Conservation (phyloP, 2,797 vertebrate species). For the Propithecus deckenii region DNA sequence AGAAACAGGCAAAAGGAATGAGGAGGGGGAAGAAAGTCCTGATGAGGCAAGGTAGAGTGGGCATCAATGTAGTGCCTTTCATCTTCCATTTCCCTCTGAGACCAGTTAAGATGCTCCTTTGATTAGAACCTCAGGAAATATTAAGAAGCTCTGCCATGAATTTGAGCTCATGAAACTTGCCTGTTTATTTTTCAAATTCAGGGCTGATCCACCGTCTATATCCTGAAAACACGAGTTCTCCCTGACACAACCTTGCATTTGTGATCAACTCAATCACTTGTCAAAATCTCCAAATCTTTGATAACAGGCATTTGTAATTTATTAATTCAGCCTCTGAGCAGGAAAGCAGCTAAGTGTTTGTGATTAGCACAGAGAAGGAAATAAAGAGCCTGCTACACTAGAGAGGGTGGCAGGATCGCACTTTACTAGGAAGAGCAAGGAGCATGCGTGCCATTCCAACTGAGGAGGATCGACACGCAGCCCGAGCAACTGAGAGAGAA, state of each 20-base stretch:
- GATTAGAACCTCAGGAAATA: conserved; percentile 86
- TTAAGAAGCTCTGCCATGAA: conserved; percentile 83
- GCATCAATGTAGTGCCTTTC: conserved; percentile 83
- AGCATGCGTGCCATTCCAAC: background rate
- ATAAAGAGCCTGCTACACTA: background rate
- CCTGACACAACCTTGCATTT: conserved; percentile 67
- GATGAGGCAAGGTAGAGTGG: conserved; percentile 80
- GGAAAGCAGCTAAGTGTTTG: conserved; percentile 39
- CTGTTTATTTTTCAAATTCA: conserved; percentile 77
- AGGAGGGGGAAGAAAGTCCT: conserved; percentile 4
- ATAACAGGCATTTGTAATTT: conserved; percentile 65
- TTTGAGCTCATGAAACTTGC: conserved; percentile 82
- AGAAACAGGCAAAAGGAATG: conserved; percentile 69
- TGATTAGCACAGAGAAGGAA: conserved; percentile 58
- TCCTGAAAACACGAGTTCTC: conserved; percentile 67
- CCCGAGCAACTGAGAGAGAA: accelerated
- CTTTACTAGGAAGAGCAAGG: background rate
- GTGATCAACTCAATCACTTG: conserved; percentile 79
- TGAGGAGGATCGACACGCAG: background rate
- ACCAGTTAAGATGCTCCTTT: conserved; percentile 86
- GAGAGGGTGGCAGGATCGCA: background rate
- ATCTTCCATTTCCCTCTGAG: conserved; percentile 84
- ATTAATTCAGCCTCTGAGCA: conserved; percentile 64
- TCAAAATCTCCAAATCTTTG: conserved; percentile 75
- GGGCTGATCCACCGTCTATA: conserved; percentile 74